Base-by-base conservation (phyloP, 2,888 invertebrate species). In the Ganaspis brasiliensis region DNA sequence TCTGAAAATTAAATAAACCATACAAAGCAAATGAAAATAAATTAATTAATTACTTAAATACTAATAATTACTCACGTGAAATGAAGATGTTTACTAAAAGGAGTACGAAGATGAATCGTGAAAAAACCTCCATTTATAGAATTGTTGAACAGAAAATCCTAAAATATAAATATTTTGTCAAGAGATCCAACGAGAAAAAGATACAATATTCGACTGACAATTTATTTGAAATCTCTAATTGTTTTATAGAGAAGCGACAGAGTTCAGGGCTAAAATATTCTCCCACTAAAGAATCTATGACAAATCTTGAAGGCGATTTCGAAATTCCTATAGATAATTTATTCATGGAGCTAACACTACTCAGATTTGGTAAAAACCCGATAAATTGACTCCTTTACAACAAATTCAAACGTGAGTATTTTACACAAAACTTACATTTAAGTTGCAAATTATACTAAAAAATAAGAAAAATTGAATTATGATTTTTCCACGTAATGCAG, bases 191-290 rank as follows among this genome's bases (percentile, higher is more conserved):
- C 19, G 9, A 19, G 52, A 52, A 19, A 19, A 19, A 52, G 52
- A 19, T 1, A 10, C 45, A 24, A 70, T n/a, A 31, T 31, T 74
- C 49, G 21, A 73, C 35, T 73, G 24, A 70, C 55, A 76, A 75
- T 78, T 59, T 74, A 45, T 49, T 57, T 9, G 26, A 6, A 26
- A 52, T 24, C n/a, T 40, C 67, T 52, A 52, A 52, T 52, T 52
- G 52, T 52, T 19, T 16, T 52, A 52, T 52, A 52, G 52, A 52
- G 19, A 52, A 52, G 8, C n/a, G 52, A 52, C 19, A 19, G 19
- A 9, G 19, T 19, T 52, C 52, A 52, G n/a, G 19, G 52, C 4
- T 19, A 52, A 52, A 16, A 19, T 52, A 9, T 9, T 9, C 52
- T 19, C 52, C 5, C 52, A 16, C 19, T 49, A 49, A 6, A 16